Evolutionary conservation across 2,113 vertebrate genomes (phyloP).

Genomic region (Onychostoma macrolepis): DNA sequence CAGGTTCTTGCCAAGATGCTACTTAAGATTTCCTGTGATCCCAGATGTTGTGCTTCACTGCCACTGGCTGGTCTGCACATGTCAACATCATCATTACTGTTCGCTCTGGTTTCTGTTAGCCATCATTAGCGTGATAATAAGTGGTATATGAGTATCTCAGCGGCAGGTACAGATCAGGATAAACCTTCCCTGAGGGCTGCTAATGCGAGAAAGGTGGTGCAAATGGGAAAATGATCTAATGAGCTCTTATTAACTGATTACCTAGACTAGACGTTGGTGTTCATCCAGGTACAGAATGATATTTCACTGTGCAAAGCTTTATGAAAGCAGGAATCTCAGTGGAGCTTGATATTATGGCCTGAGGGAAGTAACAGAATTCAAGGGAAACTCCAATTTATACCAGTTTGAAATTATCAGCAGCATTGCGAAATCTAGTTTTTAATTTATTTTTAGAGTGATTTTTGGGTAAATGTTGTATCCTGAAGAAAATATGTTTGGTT

Average conservation of each 20-base stretch:
- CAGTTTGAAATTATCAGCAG: background rate
- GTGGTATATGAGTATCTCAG: background rate
- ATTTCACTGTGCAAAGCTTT: background rate
- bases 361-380: background rate
- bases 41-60: background rate
- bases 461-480: no score
- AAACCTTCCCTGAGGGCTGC: background rate
- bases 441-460: background rate
- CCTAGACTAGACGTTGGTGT: background rate
- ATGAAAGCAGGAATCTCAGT: background rate
- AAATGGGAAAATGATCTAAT: background rate
- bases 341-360: constrained; percentile 2
- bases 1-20: background rate
- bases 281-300: background rate
- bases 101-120: background rate
- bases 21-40: background rate
- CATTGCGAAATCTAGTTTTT: no score
- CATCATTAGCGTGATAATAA: background rate
- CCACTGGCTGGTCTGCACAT: background rate
- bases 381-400: background rate
- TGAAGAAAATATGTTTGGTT: background rate
- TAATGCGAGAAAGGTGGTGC: background rate
- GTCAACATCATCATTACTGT: background rate
- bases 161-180: background rate
- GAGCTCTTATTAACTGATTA: constrained; percentile 7